Percentiles rank a stretch among this genome's conserved stretches.
Conservation (phyloP, 2,888 invertebrate species). For the Troglohyphantes excavatus region DNA sequence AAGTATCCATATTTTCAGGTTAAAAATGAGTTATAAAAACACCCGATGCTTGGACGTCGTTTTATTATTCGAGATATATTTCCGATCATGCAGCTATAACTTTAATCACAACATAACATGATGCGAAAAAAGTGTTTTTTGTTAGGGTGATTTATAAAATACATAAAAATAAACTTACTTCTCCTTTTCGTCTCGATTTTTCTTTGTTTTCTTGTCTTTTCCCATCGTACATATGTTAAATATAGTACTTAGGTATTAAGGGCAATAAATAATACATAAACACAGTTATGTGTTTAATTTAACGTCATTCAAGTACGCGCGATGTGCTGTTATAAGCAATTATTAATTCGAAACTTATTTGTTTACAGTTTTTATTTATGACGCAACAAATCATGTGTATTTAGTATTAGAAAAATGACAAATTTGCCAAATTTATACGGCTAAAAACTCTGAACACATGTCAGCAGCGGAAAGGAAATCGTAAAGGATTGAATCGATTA, state of each 20-base stretch:
- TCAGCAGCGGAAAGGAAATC: conserved; percentile 32
- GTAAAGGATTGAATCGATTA: not conserved
- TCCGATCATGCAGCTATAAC: no score
- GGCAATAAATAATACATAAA: conserved; percentile 44
- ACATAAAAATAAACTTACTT: conserved; percentile 18
- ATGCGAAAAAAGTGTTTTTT: no score
- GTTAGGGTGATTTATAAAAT: not conserved
- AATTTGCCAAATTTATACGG: conserved; percentile 14
- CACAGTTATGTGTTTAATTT: conserved; percentile 35
- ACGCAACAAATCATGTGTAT: conserved; percentile 48
- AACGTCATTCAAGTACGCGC: conserved; percentile 47
- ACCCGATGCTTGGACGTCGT: no score
- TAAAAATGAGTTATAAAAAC: no score
- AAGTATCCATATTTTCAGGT: no score
- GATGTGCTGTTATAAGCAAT: conserved; percentile 3
- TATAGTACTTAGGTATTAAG: not conserved
- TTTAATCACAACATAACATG: no score
- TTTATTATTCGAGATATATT: no score
- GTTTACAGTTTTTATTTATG: not conserved
- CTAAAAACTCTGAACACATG: conserved; percentile 44
- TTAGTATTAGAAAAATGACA: not conserved
- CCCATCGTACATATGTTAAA: conserved; percentile 71
- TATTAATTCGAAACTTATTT: not conserved
- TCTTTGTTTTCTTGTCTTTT: conserved; percentile 77
- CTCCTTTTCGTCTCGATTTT: conserved; percentile 64